Percentiles rank a stretch among this genome's conserved stretches.
These are phyloP conservation scores for Automeris io DNA, from an alignment of 2,888 invertebrate species.

Conservation along the genomic window DNA sequence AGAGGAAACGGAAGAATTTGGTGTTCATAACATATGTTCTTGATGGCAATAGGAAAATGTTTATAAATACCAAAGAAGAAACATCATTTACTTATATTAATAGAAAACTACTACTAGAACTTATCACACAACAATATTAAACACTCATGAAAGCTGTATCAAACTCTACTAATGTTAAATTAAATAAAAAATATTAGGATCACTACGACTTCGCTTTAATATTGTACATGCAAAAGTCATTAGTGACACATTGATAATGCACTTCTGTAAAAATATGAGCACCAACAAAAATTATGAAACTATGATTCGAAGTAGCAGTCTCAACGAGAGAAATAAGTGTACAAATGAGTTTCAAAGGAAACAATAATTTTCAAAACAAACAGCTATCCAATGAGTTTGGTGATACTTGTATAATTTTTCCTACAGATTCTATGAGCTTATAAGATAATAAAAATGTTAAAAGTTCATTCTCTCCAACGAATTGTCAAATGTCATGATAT, in stretches of 20 bases:
- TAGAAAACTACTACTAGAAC: too few species aligned
- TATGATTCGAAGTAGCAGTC: not conserved
- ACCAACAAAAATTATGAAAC: not conserved
- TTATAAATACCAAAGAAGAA: not conserved
- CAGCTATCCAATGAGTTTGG: not conserved
- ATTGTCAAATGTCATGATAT: not conserved
- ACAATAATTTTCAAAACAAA: not conserved
- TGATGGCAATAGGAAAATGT: not conserved
- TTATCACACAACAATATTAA: too few species aligned
- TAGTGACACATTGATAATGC: slow-evolving; percentile 1
- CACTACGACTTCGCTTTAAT: not conserved
- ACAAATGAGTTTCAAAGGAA: not conserved
- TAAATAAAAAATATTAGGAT: too few species aligned
- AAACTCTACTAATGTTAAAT: too few species aligned
- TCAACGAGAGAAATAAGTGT: not conserved
- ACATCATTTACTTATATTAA: not conserved
- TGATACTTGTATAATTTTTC: not conserved
- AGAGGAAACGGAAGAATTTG: not conserved
- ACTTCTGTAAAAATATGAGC: not conserved
- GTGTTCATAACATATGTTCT: not conserved
- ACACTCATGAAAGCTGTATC: too few species aligned
- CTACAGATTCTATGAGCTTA: not conserved
- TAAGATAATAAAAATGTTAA: too few species aligned
- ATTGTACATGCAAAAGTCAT: slow-evolving; percentile 1
- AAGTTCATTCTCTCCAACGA: not conserved